Conservation (phyloP, 2,797 vertebrate species). For the Brotula barbata region DNA sequence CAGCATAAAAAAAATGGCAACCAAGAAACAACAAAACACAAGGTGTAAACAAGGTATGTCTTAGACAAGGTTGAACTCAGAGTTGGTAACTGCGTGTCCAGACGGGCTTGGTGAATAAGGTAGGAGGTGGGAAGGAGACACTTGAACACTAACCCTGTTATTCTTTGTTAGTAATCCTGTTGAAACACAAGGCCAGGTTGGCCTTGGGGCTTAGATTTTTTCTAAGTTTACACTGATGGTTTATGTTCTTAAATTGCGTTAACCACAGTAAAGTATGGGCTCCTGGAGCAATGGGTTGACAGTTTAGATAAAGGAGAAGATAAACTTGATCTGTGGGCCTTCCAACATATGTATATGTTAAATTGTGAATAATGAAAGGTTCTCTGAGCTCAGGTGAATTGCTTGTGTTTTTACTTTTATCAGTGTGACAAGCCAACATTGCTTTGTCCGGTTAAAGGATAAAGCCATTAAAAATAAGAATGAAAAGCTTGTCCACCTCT, state of each 20-base stretch:
- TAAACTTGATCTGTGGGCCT: slow-evolving; percentile 39
- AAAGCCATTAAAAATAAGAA: slow-evolving; percentile 26
- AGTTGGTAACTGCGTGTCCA: slow-evolving; percentile 53
- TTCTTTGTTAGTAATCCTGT: slow-evolving; percentile 55
- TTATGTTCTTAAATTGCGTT: slow-evolving; percentile 59
- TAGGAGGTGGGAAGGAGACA: slow-evolving; percentile 26
- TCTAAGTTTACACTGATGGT: slow-evolving; percentile 64
- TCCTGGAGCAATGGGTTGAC: slow-evolving; percentile 40
- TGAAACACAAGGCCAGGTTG: slow-evolving; percentile 48
- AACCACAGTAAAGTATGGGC: slow-evolving; percentile 27
- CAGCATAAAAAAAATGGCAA: not conserved
- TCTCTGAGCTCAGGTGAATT: slow-evolving; percentile 30
- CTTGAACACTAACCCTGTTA: slow-evolving; percentile 60
- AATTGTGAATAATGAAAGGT: slow-evolving; percentile 38
- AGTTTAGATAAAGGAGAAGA: slow-evolving; percentile 63
- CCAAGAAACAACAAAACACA: not conserved
- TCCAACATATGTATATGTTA: slow-evolving; percentile 8
- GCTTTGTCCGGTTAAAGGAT: slow-evolving; percentile 23
- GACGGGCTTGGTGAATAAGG: slow-evolving; percentile 46
- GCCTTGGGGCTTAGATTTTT: slow-evolving; percentile 42
- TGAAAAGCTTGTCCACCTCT: slow-evolving; percentile 36
- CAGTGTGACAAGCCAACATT: slow-evolving; percentile 28
- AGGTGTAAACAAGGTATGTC: not conserved
- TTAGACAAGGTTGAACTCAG: slow-evolving; percentile 21
- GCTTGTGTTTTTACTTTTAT: slow-evolving; percentile 27